A percentile compares a stretch with the other conserved stretches of the same genome.
These are phyloP conservation scores for Bujurquina vittata DNA, from an alignment of 2,113 vertebrate genomes.

Conservation along the genomic window DNA sequence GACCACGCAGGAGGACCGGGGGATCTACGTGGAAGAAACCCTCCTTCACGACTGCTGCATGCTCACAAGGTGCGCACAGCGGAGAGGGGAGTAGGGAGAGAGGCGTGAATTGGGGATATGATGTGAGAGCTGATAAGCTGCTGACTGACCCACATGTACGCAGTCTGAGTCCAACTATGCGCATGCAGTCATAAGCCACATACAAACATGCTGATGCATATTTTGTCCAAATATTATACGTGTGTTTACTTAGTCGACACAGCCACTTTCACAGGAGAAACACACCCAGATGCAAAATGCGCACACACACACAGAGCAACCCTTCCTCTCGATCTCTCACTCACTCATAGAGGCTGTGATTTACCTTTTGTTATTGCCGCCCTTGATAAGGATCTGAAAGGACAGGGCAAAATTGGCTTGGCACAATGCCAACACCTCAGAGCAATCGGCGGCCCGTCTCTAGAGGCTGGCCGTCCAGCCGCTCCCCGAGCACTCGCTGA, in stretches of 20 bases:
- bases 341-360: conserved; percentile 46
- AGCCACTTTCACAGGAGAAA: not conserved
- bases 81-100: not conserved
- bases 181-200: not conserved
- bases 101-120: not conserved
- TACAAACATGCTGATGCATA: not conserved
- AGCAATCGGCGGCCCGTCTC: conserved; percentile 65
- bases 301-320: not conserved
- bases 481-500: conserved; percentile 31
- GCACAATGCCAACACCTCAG: conserved; percentile 64
- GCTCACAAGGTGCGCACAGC: conserved; percentile 84
- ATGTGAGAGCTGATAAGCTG: conserved; percentile 22
- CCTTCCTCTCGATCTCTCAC: conserved; percentile 14
- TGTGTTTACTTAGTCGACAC: not conserved
- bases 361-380: conserved; percentile 63
- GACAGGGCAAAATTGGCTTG: conserved; percentile 72
- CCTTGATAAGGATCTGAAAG: conserved; percentile 76
- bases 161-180: not conserved
- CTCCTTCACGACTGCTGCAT: conserved; percentile 92
- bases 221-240: not conserved
- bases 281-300: not conserved
- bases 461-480: conserved; percentile 35
- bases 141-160: not conserved
- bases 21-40: conserved; percentile 87
- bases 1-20: conserved; percentile 82